phyloP scores from a whole-genome alignment of 2,888 invertebrate genomes.

The Oeneis ivallda region DNA sequence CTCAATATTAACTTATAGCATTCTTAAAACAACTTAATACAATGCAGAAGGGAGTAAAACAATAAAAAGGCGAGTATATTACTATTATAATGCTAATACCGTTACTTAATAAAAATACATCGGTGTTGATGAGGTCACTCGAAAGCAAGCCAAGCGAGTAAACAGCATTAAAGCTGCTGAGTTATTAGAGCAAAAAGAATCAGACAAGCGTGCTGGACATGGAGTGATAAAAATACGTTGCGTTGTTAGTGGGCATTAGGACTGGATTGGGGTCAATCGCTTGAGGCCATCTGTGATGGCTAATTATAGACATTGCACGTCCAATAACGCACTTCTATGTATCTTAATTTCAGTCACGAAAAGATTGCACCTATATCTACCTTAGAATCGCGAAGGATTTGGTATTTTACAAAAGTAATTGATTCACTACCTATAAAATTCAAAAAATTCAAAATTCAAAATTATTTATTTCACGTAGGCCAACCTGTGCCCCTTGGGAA shows the following conservation, averaged over 20 bases:
- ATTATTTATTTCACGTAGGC: too few species aligned
- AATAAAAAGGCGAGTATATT: neutral
- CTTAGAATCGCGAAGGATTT: too few species aligned
- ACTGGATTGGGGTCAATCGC: constrained; percentile 78
- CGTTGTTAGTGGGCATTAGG: constrained; percentile 68
- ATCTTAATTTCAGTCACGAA: constrained; percentile 61
- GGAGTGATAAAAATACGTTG: constrained; percentile 72
- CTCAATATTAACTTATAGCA: neutral
- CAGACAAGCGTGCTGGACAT: constrained; percentile 54
- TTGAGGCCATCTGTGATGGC: constrained; percentile 76
- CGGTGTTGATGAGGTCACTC: constrained; percentile 34
- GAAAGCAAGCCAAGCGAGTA: constrained; percentile 32
- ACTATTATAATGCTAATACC: neutral
- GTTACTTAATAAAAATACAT: constrained; percentile 10
- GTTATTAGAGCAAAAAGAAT: constrained; percentile 36
- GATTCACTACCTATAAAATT: too few species aligned
- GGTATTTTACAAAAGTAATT: too few species aligned
- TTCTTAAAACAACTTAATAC: too few species aligned
- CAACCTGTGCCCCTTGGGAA: too few species aligned
- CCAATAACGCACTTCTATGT: constrained; percentile 65
- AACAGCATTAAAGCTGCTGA: constrained; percentile 34
- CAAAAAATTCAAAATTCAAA: too few species aligned
- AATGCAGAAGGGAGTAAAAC: neutral
- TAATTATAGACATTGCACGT: constrained; percentile 75
- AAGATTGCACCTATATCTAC: too few species aligned